phyloP scores from a whole-genome alignment of 2,888 invertebrate species.

The Ommatoiulus sabulosus region DNA sequence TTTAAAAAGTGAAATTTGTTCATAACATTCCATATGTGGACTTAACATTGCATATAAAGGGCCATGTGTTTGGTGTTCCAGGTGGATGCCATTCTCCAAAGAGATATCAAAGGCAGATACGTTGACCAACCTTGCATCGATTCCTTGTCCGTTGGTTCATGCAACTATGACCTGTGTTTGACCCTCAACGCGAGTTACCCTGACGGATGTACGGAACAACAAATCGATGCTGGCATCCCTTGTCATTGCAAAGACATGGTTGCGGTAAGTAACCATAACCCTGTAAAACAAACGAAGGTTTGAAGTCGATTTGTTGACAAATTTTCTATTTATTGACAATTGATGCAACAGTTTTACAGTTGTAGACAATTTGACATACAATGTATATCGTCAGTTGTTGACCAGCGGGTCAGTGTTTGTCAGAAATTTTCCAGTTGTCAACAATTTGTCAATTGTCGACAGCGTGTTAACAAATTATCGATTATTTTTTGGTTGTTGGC shows the following conservation, averaged over 20 bases:
- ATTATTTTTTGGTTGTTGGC: too few species aligned
- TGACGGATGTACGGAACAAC: constrained; percentile 4
- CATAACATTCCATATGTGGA: background rate
- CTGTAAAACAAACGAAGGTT: too few species aligned
- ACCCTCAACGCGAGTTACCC: background rate
- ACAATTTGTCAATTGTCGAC: too few species aligned
- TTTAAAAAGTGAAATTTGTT: background rate
- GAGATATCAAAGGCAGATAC: background rate
- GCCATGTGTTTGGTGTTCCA: background rate
- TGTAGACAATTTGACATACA: too few species aligned
- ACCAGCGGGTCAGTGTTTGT: too few species aligned
- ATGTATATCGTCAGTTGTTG: too few species aligned
- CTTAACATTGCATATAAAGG: background rate
- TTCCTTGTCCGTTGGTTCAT: background rate
- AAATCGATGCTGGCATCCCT: background rate
- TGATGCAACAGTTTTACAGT: too few species aligned
- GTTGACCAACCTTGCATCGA: constrained; percentile 48
- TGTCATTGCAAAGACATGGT: constrained; percentile 45
- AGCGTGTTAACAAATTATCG: too few species aligned
- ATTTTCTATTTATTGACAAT: too few species aligned
- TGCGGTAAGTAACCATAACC: constrained; percentile 27
- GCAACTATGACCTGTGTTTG: constrained; percentile 47
- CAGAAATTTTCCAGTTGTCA: too few species aligned
- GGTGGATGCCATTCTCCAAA: constrained; percentile 1
- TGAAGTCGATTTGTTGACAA: too few species aligned